Percentiles rank a stretch among this genome's conserved stretches.
Evolutionary conservation across 2,113 vertebrate genomes (phyloP).

Genomic region (Turnix velox): DNA sequence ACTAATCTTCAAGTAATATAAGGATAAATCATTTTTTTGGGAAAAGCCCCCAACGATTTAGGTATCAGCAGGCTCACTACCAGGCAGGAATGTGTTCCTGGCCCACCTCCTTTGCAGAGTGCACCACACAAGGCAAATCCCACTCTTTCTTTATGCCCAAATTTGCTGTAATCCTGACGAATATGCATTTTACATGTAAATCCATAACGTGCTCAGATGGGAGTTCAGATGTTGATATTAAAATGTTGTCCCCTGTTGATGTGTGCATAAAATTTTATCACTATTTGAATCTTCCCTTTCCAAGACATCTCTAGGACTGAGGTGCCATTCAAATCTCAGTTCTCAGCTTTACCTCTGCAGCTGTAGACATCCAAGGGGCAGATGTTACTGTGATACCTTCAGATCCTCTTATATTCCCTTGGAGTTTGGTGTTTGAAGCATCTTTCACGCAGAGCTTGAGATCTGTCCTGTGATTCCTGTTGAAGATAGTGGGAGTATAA

Average conservation of each 20-base stretch:
- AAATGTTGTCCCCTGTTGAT: not conserved
- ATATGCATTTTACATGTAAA: not conserved
- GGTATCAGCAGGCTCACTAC: slow-evolving; percentile 53
- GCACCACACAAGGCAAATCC: slow-evolving; percentile 28
- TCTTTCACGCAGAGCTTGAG: not conserved
- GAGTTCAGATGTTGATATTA: not conserved
- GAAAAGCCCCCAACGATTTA: slow-evolving; percentile 34
- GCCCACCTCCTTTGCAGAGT: slow-evolving; percentile 4
- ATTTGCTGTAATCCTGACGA: slow-evolving; percentile 32
- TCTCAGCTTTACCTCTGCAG: not conserved
- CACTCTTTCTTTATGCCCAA: slow-evolving; percentile 7
- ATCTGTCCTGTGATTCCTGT: not conserved
- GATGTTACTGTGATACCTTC: not conserved
- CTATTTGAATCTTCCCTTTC: not conserved
- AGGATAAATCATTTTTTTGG: slow-evolving; percentile 52
- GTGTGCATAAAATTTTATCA: not conserved
- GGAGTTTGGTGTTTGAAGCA: not conserved
- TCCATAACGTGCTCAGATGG: not conserved
- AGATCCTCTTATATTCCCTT: not conserved
- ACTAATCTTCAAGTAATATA: slow-evolving; percentile 60
- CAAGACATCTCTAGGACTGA: not conserved
- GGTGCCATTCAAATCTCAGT: not conserved
- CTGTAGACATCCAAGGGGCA: not conserved
- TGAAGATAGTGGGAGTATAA: not conserved
- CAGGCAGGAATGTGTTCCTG: slow-evolving; percentile 33